A percentile compares a stretch with the other conserved stretches of the same genome.
phyloP scores from a whole-genome alignment of 2,888 invertebrate genomes.

The Campoplex nolae region DNA sequence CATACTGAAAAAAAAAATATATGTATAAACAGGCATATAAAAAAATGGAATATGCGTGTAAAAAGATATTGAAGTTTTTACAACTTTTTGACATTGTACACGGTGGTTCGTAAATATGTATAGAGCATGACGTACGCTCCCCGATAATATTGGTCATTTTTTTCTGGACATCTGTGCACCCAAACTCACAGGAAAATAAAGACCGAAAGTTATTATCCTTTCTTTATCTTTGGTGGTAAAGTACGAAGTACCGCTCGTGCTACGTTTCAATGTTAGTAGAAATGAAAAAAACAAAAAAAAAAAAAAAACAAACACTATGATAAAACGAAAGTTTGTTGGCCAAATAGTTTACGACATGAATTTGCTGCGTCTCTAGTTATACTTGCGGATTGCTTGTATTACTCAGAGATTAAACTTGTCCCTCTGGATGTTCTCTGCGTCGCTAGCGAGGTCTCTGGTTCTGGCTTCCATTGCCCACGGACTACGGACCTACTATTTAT shows the following conservation, averaged over 20 bases:
- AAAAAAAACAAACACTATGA: background rate
- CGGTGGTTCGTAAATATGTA: background rate
- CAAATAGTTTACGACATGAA: conserved; percentile 11
- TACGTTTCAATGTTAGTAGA: background rate
- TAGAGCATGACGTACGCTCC: background rate
- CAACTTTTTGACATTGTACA: conserved; percentile 31
- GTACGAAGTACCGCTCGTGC: background rate
- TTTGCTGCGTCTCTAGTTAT: background rate
- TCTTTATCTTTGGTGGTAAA: conserved; percentile 16
- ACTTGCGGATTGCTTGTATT: conserved; percentile 35
- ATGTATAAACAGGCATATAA: background rate
- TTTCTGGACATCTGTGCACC: background rate
- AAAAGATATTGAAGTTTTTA: conserved; percentile 35
- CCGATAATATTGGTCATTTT: background rate
- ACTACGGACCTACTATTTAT: conserved; percentile 77
- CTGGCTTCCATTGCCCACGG: conserved; percentile 46
- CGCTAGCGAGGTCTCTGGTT: conserved; percentile 63
- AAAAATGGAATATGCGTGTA: conserved; percentile 15
- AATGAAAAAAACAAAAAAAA: background rate
- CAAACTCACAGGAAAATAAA: background rate
- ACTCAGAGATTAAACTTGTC: conserved; percentile 41
- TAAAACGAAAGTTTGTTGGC: background rate
- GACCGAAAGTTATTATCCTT: conserved; percentile 4
- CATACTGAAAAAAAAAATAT: conserved; percentile 17
- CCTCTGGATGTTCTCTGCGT: conserved; percentile 56